phyloP scores from a whole-genome alignment of 2,797 vertebrate species.

The Onychomys arenicola region DNA sequence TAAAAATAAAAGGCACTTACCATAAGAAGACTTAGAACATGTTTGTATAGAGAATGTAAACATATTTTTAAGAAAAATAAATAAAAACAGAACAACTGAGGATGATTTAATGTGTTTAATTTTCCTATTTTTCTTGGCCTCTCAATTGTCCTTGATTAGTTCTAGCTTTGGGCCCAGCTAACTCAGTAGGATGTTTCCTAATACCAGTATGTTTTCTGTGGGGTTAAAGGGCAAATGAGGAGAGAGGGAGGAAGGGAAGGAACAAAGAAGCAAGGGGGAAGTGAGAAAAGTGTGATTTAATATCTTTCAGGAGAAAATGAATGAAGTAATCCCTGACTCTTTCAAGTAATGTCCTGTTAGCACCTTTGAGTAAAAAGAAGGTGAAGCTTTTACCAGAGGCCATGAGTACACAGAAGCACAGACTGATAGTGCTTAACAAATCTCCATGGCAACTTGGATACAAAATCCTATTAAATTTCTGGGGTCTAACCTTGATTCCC shows the following conservation, averaged over 20 bases:
- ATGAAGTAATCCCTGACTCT: not conserved
- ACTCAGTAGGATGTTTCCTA: not conserved
- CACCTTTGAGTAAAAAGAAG: not conserved
- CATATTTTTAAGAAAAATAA: not conserved
- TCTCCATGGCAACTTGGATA: conserved; percentile 45
- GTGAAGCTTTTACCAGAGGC: not conserved
- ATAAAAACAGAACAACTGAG: not conserved
- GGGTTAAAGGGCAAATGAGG: not conserved
- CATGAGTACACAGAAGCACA: not conserved
- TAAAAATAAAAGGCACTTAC: not conserved
- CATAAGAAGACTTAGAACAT: not conserved
- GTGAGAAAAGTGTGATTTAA: not conserved
- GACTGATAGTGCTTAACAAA: not conserved
- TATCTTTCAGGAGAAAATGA: not conserved
- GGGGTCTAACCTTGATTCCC: conserved; percentile 19
- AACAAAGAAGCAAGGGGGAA: not conserved
- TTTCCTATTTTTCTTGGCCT: not conserved
- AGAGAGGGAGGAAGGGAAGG: not conserved
- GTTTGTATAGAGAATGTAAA: not conserved
- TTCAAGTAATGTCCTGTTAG: not conserved
- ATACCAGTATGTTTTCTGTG: not conserved
- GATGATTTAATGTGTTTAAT: not conserved
- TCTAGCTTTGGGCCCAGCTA: not conserved
- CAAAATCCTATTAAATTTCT: conserved; percentile 44
- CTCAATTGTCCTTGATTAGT: not conserved